Evolutionary conservation across 2,888 invertebrate species (phyloP).

Genomic region (Melanargia galathea): DNA sequence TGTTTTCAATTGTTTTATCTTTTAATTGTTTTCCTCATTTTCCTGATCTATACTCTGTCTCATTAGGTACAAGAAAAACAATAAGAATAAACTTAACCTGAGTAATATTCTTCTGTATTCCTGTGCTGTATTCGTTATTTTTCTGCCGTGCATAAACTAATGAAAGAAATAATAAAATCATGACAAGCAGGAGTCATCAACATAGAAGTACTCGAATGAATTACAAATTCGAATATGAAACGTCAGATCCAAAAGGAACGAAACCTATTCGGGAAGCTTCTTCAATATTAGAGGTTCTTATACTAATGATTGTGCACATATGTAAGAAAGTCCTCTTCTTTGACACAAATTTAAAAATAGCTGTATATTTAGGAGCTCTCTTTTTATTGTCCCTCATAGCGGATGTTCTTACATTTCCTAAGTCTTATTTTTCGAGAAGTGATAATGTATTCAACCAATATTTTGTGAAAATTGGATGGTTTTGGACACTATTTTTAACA

Average conservation of each 20-base stretch:
- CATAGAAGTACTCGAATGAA: conserved; percentile 73
- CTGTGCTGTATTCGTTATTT: not conserved
- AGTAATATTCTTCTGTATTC: not conserved
- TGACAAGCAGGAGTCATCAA: conserved; percentile 66
- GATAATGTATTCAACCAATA: conserved; percentile 95
- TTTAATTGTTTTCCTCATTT: too few relatives aligned
- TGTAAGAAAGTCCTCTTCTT: conserved; percentile 94
- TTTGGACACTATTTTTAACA: conserved; percentile 93
- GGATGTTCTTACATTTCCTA: conserved; percentile 92
- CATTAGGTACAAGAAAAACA: too few relatives aligned
- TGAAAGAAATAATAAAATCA: conserved; percentile 47
- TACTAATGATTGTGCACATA: conserved; percentile 91
- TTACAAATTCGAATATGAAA: conserved; percentile 72
- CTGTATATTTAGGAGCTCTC: conserved; percentile 90
- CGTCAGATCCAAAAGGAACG: conserved; percentile 83
- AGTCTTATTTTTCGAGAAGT: conserved; percentile 94
- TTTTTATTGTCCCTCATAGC: conserved; percentile 92
- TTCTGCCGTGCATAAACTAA: not conserved
- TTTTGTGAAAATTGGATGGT: conserved; percentile 99
- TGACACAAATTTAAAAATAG: conserved; percentile 92
- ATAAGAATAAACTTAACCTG: too few relatives aligned
- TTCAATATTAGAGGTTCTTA: conserved; percentile 89
- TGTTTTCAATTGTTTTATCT: too few relatives aligned
- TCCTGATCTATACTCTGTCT: too few relatives aligned
- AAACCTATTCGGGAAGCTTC: conserved; percentile 92